These are phyloP conservation scores for Megalops cyprinoides DNA, from an alignment of 2,797 vertebrate genomes.

Conservation along the genomic window DNA sequence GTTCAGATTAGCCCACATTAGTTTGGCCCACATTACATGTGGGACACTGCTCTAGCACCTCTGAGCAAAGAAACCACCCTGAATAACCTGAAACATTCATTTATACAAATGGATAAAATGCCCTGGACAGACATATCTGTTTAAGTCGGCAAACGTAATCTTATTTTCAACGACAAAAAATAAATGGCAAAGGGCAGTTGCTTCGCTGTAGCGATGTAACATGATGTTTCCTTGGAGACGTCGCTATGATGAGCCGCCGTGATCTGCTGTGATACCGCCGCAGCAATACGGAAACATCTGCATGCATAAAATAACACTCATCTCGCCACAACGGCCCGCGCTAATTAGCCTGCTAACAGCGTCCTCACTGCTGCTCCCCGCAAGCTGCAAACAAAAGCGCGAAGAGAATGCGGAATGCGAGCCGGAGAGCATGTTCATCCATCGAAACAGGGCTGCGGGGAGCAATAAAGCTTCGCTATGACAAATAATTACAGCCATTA, in stretches of 20 bases:
- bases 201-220: too few species aligned
- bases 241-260: not conserved
- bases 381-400: not conserved
- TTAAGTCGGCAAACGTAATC: not conserved
- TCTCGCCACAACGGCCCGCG: not conserved
- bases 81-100: too few species aligned
- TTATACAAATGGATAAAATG: not conserved
- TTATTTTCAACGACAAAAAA: too few species aligned
- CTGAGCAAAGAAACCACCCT: too few species aligned
- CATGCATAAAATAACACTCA: not conserved
- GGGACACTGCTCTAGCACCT: too few species aligned
- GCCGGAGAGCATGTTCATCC: not conserved
- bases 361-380: too few species aligned
- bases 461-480: not conserved
- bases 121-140: not conserved
- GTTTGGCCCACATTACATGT: too few species aligned
- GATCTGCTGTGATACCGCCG: not conserved
- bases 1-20: too few species aligned
- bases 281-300: not conserved
- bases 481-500: not conserved
- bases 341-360: not conserved
- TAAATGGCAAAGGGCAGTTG: too few species aligned
- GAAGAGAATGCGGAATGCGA: not conserved
- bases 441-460: not conserved
- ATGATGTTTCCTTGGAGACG: constrained; percentile 10